These are phyloP conservation scores for Menura novaehollandiae DNA, from an alignment of 2,113 vertebrate genomes.

Conservation along the genomic window DNA sequence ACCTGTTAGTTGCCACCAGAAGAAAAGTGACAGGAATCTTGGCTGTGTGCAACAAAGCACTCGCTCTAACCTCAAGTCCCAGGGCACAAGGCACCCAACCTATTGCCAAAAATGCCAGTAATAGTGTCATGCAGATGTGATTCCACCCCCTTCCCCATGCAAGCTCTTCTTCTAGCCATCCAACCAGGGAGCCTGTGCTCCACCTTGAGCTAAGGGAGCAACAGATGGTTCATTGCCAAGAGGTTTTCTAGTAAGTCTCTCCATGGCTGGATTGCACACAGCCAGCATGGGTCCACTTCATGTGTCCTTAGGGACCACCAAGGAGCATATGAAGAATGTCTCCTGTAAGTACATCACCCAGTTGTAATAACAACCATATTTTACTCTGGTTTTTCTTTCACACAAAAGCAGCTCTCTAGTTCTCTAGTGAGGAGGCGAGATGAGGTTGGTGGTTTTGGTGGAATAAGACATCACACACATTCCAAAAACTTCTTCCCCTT, in stretches of 20 bases:
- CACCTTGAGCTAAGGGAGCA: not conserved
- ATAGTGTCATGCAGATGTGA: not conserved
- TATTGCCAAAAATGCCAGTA: not conserved
- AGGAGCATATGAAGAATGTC: not conserved
- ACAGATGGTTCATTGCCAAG: not conserved
- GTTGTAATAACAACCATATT: not conserved
- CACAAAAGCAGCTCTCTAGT: not conserved
- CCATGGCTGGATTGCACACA: not conserved
- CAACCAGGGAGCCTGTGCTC: not conserved
- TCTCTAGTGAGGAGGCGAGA: not conserved
- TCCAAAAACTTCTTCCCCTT: not conserved
- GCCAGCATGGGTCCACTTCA: not conserved
- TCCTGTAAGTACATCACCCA: not conserved
- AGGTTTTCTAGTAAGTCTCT: not conserved
- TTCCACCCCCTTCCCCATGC: accelerated
- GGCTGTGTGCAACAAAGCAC: not conserved
- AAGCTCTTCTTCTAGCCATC: not conserved
- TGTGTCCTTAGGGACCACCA: not conserved
- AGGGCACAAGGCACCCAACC: not conserved
- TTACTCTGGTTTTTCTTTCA: not conserved
- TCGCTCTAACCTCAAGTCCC: not conserved
- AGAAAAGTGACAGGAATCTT: not conserved
- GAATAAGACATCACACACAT: not conserved
- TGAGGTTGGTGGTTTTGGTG: not conserved
- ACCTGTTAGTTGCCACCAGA: not conserved